Conservation (phyloP, 2,888 invertebrate genomes). For the Trachelus troglodyta region DNA sequence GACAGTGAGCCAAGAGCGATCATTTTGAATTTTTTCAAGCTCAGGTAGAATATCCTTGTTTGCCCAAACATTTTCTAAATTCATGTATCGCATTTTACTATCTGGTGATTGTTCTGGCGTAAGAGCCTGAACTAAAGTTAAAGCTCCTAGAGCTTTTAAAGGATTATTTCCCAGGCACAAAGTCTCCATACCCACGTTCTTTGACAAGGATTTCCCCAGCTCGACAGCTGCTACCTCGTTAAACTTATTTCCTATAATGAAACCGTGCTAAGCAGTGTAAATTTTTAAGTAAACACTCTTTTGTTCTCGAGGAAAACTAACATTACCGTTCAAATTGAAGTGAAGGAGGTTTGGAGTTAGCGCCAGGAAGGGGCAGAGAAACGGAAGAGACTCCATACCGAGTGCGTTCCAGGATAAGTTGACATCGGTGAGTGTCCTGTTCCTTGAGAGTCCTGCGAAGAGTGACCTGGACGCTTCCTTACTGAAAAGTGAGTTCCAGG, state of each 20-base stretch:
- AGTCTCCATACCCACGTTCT: slow-evolving; percentile 63
- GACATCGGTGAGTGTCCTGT: slow-evolving; percentile 54
- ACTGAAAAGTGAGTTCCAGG: slow-evolving; percentile 69
- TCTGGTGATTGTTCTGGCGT: slow-evolving; percentile 44
- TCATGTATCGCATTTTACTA: slow-evolving; percentile 61
- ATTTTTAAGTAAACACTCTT: not conserved
- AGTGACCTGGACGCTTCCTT: slow-evolving; percentile 60
- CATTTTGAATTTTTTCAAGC: slow-evolving; percentile 41
- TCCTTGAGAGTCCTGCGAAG: slow-evolving; percentile 57
- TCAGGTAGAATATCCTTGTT: slow-evolving; percentile 61
- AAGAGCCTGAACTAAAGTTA: slow-evolving; percentile 63
- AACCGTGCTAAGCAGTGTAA: not conserved
- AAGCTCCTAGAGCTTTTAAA: slow-evolving; percentile 66
- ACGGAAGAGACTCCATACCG: slow-evolving; percentile 42
- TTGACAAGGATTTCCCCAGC: slow-evolving; percentile 65
- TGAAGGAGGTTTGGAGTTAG: slow-evolving; percentile 34
- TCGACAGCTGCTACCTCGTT: slow-evolving; percentile 49
- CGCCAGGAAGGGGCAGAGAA: slow-evolving; percentile 37
- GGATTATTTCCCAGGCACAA: slow-evolving; percentile 69
- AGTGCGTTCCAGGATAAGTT: slow-evolving; percentile 69
- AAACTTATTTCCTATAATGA: slow-evolving; percentile 57
- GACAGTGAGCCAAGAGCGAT: slow-evolving; percentile 52
- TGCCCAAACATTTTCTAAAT: slow-evolving; percentile 68
- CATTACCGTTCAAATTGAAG: slow-evolving; percentile 50
- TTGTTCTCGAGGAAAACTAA: not conserved